Evolutionary conservation across 1,140 invertebrate species (phyloP).

Genomic region (Dendroctonus ponderosae): DNA sequence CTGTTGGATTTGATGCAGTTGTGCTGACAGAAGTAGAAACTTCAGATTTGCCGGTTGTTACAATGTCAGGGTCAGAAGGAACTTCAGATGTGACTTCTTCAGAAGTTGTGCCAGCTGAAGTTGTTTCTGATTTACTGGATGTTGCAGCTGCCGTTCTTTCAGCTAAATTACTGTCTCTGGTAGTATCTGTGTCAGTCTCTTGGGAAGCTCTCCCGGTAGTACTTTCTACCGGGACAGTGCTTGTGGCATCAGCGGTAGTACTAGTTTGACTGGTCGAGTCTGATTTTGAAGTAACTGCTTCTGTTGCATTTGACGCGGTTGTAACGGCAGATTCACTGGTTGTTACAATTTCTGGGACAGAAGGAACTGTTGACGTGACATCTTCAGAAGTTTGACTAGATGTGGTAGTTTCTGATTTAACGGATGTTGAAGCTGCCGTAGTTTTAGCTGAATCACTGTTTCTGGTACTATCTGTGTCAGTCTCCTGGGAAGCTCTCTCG

Average conservation of each 20-base stretch:
- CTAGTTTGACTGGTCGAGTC: background rate
- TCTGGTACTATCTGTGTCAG: no score
- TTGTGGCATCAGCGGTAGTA: background rate
- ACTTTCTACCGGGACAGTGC: background rate
- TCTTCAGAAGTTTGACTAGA: no score
- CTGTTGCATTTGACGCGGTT: background rate
- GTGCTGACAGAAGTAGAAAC: background rate
- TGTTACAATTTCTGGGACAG: background rate
- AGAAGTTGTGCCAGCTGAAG: background rate
- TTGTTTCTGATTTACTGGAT: background rate
- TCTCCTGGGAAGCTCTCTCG: no score
- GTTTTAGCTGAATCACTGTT: no score
- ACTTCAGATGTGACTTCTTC: no score
- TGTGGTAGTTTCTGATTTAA: no score
- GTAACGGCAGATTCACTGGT: background rate
- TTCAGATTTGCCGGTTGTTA: background rate
- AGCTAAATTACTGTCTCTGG: background rate
- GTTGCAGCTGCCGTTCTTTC: no score
- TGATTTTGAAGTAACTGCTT: background rate
- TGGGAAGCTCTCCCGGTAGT: background rate
- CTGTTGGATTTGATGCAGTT: background rate
- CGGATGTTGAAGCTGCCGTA: no score
- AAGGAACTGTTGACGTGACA: no score
- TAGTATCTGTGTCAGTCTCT: background rate
- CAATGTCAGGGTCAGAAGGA: background rate